Percentiles rank a stretch among this genome's conserved stretches.
Conservation (phyloP, 2,888 invertebrate species). For the Cremastinae sp. region DNA sequence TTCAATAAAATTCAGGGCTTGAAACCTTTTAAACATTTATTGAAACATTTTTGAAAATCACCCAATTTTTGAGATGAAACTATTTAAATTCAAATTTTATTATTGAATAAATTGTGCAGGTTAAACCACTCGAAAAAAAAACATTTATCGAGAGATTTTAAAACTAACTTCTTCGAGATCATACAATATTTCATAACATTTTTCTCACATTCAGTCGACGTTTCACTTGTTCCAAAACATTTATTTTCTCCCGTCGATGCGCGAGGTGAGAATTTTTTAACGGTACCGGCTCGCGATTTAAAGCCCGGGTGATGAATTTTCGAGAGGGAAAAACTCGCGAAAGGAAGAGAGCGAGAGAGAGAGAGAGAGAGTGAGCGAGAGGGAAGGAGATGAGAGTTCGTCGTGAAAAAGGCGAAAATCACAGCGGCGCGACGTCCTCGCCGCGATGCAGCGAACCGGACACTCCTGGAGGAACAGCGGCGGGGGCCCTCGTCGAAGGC, state of each 20-base stretch:
- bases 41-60: no score
- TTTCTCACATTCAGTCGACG: no score
- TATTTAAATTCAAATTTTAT: no score
- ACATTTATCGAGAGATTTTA: no score
- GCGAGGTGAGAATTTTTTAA: background rate
- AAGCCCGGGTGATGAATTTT: slow-evolving; percentile 1
- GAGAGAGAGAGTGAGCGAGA: background rate
- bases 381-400: slow-evolving; percentile 6
- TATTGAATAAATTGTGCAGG: no score
- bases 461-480: slow-evolving; percentile 69
- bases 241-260: background rate
- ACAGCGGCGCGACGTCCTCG: slow-evolving; percentile 66
- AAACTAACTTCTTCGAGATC: no score
- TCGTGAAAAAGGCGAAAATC: slow-evolving; percentile 39
- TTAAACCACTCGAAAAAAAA: no score
- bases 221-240: no score
- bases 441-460: slow-evolving; percentile 71
- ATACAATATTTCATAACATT: no score
- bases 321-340: background rate
- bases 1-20: no score
- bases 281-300: background rate
- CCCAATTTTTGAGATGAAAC: no score
- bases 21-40: no score
- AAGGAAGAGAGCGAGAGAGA: background rate
- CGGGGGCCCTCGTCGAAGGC: slow-evolving; percentile 60